These are phyloP conservation scores for Saccopteryx leptura DNA, from an alignment of 2,113 vertebrate genomes.

Conservation along the genomic window DNA sequence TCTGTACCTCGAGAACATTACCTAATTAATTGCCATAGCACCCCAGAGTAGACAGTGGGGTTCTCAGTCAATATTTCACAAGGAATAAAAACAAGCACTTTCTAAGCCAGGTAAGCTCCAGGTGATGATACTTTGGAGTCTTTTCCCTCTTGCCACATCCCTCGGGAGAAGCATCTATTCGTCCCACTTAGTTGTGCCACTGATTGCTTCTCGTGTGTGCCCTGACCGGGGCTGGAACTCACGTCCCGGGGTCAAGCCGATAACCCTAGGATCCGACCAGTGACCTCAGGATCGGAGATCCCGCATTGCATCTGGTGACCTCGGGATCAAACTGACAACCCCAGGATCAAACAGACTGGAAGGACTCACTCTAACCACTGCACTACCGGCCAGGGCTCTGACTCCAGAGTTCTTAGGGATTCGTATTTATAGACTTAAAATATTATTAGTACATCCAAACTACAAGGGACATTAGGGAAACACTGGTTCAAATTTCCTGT, in stretches of 20 bases:
- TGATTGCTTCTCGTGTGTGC: too few relatives aligned
- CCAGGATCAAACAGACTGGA: too few relatives aligned
- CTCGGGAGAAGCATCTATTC: background rate
- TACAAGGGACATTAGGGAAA: background rate
- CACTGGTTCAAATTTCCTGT: conserved; percentile 56
- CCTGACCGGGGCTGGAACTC: too few relatives aligned
- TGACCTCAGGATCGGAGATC: too few relatives aligned
- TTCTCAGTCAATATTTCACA: conserved; percentile 12
- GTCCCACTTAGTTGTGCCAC: too few relatives aligned
- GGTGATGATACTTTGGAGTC: background rate
- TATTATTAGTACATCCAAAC: conserved; percentile 56
- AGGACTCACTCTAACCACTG: too few relatives aligned
- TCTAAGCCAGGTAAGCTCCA: background rate
- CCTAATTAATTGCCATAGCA: conserved; percentile 74
- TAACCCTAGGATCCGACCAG: too few relatives aligned
- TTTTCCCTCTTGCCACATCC: background rate
- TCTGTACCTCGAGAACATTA: conserved; percentile 55
- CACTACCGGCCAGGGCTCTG: background rate
- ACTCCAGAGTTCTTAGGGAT: conserved; percentile 44
- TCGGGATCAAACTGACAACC: too few relatives aligned
- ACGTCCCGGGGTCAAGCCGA: too few relatives aligned
- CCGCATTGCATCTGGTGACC: too few relatives aligned
- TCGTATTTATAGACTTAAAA: conserved; percentile 63
- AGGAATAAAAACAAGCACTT: background rate
- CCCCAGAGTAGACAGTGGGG: conserved; percentile 47